Evolutionary conservation across 2,113 vertebrate species (phyloP).

Genomic region (Notothenia coriiceps): DNA sequence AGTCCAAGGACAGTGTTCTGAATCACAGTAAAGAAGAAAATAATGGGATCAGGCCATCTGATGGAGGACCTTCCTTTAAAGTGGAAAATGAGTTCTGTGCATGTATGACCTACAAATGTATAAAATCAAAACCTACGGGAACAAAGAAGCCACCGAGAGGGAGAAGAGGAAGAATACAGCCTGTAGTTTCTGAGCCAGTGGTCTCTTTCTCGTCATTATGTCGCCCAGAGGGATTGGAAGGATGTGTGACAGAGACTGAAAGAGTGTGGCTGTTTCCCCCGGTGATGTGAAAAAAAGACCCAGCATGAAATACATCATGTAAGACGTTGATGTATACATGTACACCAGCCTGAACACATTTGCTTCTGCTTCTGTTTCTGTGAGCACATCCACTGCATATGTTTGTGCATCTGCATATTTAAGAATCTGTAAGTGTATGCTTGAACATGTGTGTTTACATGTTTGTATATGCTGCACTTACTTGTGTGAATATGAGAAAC

Average conservation of each 20-base stretch:
- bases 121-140: slow-evolving; percentile 34
- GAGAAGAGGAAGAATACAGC: slow-evolving; percentile 24
- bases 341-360: slow-evolving; percentile 11
- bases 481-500: slow-evolving; percentile 14
- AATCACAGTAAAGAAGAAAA: background rate
- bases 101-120: slow-evolving; percentile 42
- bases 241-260: slow-evolving; percentile 46
- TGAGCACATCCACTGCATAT: background rate
- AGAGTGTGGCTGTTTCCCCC: slow-evolving; percentile 34
- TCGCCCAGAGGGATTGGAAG: slow-evolving; percentile 46
- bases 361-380: background rate
- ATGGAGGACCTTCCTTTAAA: slow-evolving; percentile 20
- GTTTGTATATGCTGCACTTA: background rate
- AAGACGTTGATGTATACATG: slow-evolving; percentile 43
- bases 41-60: slow-evolving; percentile 17
- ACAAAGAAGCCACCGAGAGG: slow-evolving; percentile 1
- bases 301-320: slow-evolving; percentile 51
- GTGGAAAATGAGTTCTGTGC: slow-evolving; percentile 24
- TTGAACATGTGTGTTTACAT: background rate
- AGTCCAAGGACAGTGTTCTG: background rate
- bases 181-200: slow-evolving; percentile 36
- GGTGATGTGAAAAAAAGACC: slow-evolving; percentile 54
- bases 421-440: background rate
- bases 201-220: slow-evolving; percentile 43
- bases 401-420: background rate